Evolutionary conservation across 1,140 invertebrate species (phyloP).

Genomic region (Rhagoletis pomonella): DNA sequence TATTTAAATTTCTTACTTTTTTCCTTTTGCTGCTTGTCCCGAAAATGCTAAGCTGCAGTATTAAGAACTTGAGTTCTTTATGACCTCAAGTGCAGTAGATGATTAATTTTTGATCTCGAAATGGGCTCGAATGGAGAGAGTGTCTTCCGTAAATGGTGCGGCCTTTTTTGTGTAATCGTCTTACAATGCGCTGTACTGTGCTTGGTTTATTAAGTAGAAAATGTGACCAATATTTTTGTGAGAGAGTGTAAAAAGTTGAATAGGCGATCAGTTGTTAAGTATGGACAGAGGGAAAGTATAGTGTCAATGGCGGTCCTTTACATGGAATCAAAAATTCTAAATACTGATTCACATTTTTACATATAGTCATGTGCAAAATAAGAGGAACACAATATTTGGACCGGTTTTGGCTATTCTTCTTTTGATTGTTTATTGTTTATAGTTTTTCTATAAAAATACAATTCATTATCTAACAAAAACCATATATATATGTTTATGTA

Average conservation of each 20-base stretch:
- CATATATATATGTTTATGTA: too few species aligned
- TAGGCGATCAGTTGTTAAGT: too few species aligned
- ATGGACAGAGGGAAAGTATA: too few species aligned
- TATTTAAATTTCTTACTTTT: neutral
- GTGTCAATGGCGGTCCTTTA: too few species aligned
- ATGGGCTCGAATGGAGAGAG: neutral
- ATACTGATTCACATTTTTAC: too few species aligned
- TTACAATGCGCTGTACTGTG: constrained; percentile 9
- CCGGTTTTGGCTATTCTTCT: too few species aligned
- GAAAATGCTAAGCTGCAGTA: constrained; percentile 31
- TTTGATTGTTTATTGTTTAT: too few species aligned
- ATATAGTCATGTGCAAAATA: too few species aligned
- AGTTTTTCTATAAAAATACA: too few species aligned
- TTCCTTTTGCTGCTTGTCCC: neutral
- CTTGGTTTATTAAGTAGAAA: constrained; percentile 18
- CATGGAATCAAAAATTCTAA: too few species aligned
- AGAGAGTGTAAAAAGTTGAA: neutral
- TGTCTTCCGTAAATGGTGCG: neutral
- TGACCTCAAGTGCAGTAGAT: constrained; percentile 43
- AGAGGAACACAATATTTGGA: too few species aligned
- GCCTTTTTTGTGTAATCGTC: constrained; percentile 40
- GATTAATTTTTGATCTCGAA: constrained; percentile 52
- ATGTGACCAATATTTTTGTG: constrained; percentile 27
- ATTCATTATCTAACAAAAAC: too few species aligned
- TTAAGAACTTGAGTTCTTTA: constrained; percentile 43